A percentile compares a stretch with the other conserved stretches of the same genome.
Evolutionary conservation across 2,113 vertebrate genomes (phyloP).

Genomic region (Aegithalos caudatus): DNA sequence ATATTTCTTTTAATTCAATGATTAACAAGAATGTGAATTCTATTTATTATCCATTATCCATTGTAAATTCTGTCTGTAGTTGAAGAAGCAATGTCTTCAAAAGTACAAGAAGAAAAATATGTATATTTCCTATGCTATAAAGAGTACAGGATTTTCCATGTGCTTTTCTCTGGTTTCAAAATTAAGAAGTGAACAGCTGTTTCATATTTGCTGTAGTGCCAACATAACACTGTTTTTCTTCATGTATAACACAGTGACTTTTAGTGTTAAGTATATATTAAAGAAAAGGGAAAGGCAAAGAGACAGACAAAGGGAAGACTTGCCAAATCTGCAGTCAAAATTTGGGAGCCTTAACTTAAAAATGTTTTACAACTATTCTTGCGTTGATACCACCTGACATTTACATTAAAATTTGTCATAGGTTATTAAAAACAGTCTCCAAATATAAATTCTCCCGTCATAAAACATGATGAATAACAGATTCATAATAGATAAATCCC

Average conservation of each 20-base stretch:
- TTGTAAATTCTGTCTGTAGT: not conserved
- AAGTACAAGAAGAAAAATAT: not conserved
- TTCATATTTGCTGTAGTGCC: not conserved
- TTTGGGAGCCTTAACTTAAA: not conserved
- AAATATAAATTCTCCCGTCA: not conserved
- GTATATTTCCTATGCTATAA: not conserved
- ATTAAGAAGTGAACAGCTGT: not conserved
- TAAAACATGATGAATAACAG: not conserved
- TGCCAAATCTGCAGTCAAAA: not conserved
- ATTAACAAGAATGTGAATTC: constrained; percentile 43
- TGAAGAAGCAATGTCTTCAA: not conserved
- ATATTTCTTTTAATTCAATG: constrained; percentile 69
- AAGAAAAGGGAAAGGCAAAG: not conserved
- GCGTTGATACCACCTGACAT: not conserved
- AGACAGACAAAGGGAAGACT: not conserved
- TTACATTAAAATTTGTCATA: not conserved
- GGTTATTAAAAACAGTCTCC: not conserved
- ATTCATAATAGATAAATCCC: not conserved
- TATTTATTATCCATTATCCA: constrained; percentile 50
- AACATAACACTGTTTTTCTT: not conserved
- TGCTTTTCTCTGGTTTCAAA: not conserved
- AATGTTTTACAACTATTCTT: not conserved
- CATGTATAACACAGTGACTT: not conserved
- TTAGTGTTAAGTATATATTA: not conserved
- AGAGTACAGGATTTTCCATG: not conserved